Evolutionary conservation across 2,797 vertebrate species (phyloP).

Genomic region (Sebastes steindachneri): DNA sequence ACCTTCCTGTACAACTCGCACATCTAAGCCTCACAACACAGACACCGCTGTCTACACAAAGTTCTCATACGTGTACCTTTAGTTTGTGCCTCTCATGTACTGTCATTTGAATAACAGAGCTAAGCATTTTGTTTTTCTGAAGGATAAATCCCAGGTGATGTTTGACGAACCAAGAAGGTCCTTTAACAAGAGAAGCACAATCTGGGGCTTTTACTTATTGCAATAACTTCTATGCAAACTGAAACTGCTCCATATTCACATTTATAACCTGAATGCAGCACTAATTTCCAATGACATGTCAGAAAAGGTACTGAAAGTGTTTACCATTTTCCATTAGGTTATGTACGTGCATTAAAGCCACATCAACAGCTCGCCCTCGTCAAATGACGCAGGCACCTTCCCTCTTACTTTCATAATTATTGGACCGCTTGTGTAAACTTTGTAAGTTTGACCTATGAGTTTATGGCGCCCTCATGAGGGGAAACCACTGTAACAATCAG

Average conservation of each 20-base stretch:
- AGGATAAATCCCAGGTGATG: neutral
- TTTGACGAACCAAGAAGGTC: neutral
- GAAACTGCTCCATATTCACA: constrained; percentile 9
- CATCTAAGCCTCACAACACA: constrained; percentile 46
- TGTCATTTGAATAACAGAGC: neutral
- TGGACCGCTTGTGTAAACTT: neutral
- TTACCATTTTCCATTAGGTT: constrained; percentile 4
- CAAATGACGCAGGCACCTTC: constrained; percentile 34
- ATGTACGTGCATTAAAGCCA: constrained; percentile 43
- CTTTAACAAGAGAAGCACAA: neutral
- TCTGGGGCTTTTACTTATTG: neutral
- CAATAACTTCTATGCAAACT: constrained; percentile 26
- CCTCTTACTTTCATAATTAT: constrained; percentile 50
- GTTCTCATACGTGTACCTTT: constrained; percentile 3
- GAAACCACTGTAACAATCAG: neutral
- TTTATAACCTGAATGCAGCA: constrained; percentile 12
- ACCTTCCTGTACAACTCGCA: constrained; percentile 86
- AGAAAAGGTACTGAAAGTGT: constrained; percentile 23
- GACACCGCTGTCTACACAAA: neutral
- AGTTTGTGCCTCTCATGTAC: neutral
- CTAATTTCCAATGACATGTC: constrained; percentile 31
- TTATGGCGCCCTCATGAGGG: constrained; percentile 52
- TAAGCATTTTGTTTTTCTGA: neutral
- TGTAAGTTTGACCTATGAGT: neutral
- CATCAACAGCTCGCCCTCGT: constrained; percentile 26